Evolutionary conservation across 2,888 invertebrate genomes (phyloP), one percentile per base, ranked within the genome.

Genomic region (Griposia aprilina): DNA sequence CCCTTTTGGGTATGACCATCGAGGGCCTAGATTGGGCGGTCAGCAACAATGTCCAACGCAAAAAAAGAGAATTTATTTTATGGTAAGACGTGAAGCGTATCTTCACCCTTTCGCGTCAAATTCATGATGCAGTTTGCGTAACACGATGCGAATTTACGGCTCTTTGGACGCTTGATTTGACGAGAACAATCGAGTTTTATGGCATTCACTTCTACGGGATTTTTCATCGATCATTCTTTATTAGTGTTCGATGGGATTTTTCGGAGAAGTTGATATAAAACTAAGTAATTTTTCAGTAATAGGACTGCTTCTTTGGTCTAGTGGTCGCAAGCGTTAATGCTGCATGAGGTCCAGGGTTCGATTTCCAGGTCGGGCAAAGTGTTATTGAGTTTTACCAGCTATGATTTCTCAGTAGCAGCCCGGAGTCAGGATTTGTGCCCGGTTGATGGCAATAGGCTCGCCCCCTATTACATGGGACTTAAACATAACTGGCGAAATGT

Each of bases 121-220:
- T 72, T 81, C 48, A 82, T 52, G 57, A 20, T 67, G n/a, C 48
- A 68, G 60, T 83, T 81, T 60, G 57, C 23, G 23, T 57, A 82
- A 71, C 57, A 52, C 23, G 57, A 67, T 48, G 67, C 17, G 30
- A 45, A 63, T 62, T 77, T 62, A 71, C 13, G 41, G 15, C 6
- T 76, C 45, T 65, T 41, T n/a, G 55, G 36, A 69, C 2, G 57
- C 71, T 50, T 67, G 52, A 83, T 71, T 81, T 78, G 67, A 48
- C 26, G 71, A 70, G 57, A 45, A 59, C 60, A 71, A 62, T 82
- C 30, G 50, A n/a, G 2, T 50, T 81, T 82, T 70, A 82, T 48
- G 65, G 13, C 20, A 20, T 69, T 69, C 69, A 69, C 57, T 62
- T 36, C 11, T 62, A 23, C 11, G 11, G 62, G 6, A 23, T 23